Evolutionary conservation across 2,888 invertebrate species (phyloP), one percentile per base, ranked within the genome.

Genomic region (Seira musarum): DNA sequence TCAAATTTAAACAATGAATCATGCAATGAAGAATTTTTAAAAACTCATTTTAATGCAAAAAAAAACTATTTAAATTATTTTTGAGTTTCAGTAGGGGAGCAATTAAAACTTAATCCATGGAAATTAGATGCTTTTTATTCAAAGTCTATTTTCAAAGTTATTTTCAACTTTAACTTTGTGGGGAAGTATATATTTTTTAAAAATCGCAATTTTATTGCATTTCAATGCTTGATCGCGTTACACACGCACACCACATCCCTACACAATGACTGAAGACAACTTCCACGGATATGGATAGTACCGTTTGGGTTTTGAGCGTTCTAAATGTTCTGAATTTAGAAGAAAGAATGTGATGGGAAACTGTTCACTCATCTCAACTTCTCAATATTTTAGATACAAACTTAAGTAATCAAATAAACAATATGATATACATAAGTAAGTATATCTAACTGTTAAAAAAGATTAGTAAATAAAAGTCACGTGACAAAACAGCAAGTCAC

Each of bases 391-490:
- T n/a, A n/a, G n/a, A n/a, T n/a, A n/a, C n/a, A n/a, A n/a, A n/a
- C n/a, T n/a, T n/a, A n/a, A n/a, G n/a, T n/a, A n/a, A n/a, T n/a
- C n/a, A n/a, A n/a, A n/a, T n/a, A n/a, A n/a, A n/a, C n/a, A n/a
- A n/a, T n/a, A n/a, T n/a, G n/a, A n/a, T n/a, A n/a, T n/a, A n/a
- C n/a, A n/a, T n/a, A n/a, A n/a, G 30, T 2, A 30, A 30, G 8
- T 5, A 30, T 30, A 8, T 30, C 30, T 63, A 63, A 69, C 64
- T 65, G 77, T 77, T 69, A 49, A 49, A 53, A 57, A 53, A n/a
- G 77, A 77, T 70, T 70, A 77, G 64, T 65, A 64, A 64, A 64
- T 64, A 40, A 40, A 19, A 19, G 21, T 74, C 22, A 69, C 79
- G 73, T 73, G 79, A 74, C 80, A 75, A 46, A 63, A 65, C 53